Percentiles rank a stretch among this genome's conserved stretches.
These are phyloP conservation scores for Drepana falcataria DNA, from an alignment of 2,888 invertebrate species.

Conservation along the genomic window DNA sequence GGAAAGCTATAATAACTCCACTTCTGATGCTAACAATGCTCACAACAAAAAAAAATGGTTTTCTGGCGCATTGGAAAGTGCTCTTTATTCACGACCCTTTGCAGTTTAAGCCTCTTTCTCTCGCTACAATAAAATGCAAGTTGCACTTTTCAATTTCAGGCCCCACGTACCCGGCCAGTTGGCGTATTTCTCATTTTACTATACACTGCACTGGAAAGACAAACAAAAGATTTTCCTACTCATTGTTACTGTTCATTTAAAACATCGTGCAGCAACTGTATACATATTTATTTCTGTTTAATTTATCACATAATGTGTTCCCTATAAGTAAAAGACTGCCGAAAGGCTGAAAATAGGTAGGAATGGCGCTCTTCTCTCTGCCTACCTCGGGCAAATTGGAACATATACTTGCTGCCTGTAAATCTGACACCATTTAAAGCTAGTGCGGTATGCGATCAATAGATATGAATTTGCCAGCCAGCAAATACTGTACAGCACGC, in stretches of 20 bases:
- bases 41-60: neutral
- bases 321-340: too few species aligned
- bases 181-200: conserved; percentile 63
- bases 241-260: conserved; percentile 46
- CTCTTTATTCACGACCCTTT: conserved; percentile 48
- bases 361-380: too few species aligned
- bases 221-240: conserved; percentile 62
- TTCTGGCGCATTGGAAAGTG: conserved; percentile 19
- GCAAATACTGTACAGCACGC: conserved; percentile 43
- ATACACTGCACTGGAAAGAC: conserved; percentile 38
- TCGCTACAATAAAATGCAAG: conserved; percentile 53
- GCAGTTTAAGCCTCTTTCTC: conserved; percentile 29
- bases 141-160: conserved; percentile 63
- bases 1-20: too few species aligned
- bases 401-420: neutral
- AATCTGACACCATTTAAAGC: conserved; percentile 7
- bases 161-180: conserved; percentile 40
- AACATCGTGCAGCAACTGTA: conserved; percentile 14
- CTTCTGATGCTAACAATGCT: too few species aligned
- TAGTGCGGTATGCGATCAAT: conserved; percentile 36
- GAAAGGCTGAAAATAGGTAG: too few species aligned
- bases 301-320: too few species aligned
- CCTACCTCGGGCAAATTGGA: too few species aligned
- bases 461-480: conserved; percentile 44
- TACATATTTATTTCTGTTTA: conserved; percentile 2